Evolutionary conservation across 1,140 invertebrate species (phyloP).

Genomic region (Schlechtendalia chinensis): DNA sequence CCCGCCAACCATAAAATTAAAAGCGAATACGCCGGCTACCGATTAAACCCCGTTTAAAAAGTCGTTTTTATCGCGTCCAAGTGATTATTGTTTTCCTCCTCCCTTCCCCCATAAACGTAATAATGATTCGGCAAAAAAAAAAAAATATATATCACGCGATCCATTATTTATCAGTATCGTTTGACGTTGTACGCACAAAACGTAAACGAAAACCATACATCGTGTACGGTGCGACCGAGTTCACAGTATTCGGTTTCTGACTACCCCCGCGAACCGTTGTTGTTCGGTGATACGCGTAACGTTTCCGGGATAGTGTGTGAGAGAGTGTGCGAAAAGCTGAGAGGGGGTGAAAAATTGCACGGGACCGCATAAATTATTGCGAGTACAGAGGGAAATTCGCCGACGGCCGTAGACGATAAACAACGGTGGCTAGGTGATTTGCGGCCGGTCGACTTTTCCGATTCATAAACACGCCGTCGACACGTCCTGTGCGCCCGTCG

Average conservation of each 20-base stretch:
- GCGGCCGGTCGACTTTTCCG: slow-evolving; percentile 20
- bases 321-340: no score
- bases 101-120: no score
- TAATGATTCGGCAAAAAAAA: no score
- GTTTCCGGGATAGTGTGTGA: neutral
- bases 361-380: slow-evolving; percentile 31
- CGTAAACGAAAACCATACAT: neutral
- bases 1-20: no score
- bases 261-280: neutral
- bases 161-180: slow-evolving; percentile 9
- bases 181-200: neutral
- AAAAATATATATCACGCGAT: no score
- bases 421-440: slow-evolving; percentile 1
- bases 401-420: slow-evolving; percentile 9
- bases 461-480: slow-evolving; percentile 3
- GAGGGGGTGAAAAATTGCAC: neutral
- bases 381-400: neutral
- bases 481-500: neutral
- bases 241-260: neutral
- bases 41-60: no score
- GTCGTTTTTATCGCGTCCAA: no score
- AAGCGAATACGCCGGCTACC: no score
- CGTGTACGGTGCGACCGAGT: neutral
- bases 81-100: no score
- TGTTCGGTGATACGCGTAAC: slow-evolving; percentile 24